Conservation (phyloP, 1,140 invertebrate genomes). For the Drosophila punjabiensis region DNA sequence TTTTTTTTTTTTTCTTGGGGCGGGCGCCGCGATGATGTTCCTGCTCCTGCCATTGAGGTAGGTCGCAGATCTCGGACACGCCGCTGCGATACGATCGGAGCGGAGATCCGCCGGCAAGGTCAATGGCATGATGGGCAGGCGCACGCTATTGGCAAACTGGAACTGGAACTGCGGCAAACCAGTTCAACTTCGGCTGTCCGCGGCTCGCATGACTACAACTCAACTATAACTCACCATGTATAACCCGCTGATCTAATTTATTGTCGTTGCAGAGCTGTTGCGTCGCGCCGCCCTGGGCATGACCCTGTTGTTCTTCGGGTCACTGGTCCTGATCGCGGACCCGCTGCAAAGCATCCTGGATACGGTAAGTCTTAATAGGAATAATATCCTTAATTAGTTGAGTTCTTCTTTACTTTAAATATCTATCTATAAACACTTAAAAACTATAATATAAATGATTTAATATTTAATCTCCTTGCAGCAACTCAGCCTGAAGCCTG, state of each 20-base stretch:
- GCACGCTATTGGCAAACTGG: constrained; percentile 64
- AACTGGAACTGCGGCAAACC: constrained; percentile 56
- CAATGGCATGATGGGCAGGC: constrained; percentile 54
- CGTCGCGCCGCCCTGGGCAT: constrained; percentile 76
- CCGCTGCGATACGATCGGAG: constrained; percentile 10
- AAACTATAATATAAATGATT: not conserved
- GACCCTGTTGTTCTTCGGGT: constrained; percentile 84
- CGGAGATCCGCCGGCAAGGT: constrained; percentile 53
- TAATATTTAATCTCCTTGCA: constrained; percentile 54
- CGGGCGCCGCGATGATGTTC: constrained; percentile 27
- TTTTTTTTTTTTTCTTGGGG: constrained; percentile 48
- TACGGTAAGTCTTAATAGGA: constrained; percentile 76
- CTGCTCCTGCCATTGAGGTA: constrained; percentile 78
- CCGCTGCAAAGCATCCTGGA: constrained; percentile 86
- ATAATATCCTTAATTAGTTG: not conserved
- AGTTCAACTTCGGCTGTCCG: constrained; percentile 69
- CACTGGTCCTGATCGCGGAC: constrained; percentile 86
- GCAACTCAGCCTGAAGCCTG: constrained; percentile 87
- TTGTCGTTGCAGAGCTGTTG: constrained; percentile 65
- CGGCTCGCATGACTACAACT: constrained; percentile 48
- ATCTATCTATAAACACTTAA: too few relatives aligned
- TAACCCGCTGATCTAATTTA: constrained; percentile 67
- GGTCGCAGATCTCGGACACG: constrained; percentile 71
- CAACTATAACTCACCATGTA: constrained; percentile 42
- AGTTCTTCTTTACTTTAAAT: too few relatives aligned